A percentile compares a stretch with the other conserved stretches of the same genome.
Evolutionary conservation across 2,888 invertebrate genomes (phyloP).

Genomic region (Dasysyrphus albostriatus): DNA sequence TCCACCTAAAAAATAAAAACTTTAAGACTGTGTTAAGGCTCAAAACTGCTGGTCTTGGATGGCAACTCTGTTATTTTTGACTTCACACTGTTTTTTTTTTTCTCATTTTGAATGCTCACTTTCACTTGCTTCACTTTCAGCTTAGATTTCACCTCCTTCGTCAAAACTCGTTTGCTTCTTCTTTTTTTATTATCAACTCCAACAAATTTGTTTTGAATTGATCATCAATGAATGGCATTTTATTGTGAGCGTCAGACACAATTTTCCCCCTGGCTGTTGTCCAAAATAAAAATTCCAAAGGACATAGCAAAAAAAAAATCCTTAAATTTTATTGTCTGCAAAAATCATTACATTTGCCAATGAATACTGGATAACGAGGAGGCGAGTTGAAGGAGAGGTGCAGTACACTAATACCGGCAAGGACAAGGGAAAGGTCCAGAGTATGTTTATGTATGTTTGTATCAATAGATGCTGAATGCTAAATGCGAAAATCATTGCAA

Average conservation of each 20-base stretch:
- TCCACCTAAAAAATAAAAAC: no score
- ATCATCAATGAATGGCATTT: constrained; percentile 63
- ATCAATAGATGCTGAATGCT: constrained; percentile 27
- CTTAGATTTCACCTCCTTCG: constrained; percentile 1
- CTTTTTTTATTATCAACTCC: constrained; percentile 9
- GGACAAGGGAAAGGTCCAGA: neutral
- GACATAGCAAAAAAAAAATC: constrained; percentile 37
- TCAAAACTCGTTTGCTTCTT: neutral
- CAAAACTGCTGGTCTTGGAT: neutral
- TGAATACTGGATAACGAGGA: constrained; percentile 25
- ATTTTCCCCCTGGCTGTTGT: constrained; percentile 59
- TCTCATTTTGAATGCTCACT: constrained; percentile 53
- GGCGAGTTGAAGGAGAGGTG: neutral
- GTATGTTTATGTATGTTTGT: neutral
- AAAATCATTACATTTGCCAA: constrained; percentile 74
- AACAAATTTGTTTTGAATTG: constrained; percentile 65
- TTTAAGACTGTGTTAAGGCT: no score
- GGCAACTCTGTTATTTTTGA: constrained; percentile 49
- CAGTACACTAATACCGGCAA: neutral
- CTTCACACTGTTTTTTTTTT: constrained; percentile 3
- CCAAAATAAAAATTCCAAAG: constrained; percentile 63
- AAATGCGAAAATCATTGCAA: constrained; percentile 75
- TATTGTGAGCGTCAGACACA: constrained; percentile 58
- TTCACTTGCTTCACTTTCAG: constrained; percentile 56
- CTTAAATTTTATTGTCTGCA: constrained; percentile 71